Evolutionary conservation across 2,888 invertebrate species (phyloP), one percentile per base, ranked within the genome.

Genomic region (Heteromyza rotundicornis): DNA sequence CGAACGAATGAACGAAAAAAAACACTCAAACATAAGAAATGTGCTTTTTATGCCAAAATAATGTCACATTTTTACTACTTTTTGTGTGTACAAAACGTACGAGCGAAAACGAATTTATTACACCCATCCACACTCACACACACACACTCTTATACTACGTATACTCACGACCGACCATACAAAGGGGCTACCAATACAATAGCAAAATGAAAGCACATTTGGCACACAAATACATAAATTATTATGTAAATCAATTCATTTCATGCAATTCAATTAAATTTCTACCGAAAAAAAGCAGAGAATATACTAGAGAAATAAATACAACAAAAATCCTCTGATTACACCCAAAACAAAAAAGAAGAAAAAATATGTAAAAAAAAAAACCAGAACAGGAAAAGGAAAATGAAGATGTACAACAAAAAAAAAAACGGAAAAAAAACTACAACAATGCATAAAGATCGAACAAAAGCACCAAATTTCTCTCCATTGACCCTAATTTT

Each of bases 181-280:
- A 8, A 32, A 32, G 12, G n/a, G 12, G 5, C 32, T 32, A 32
- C 32, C 5, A 32, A 32, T n/a, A 12, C 32, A 49, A n/a, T n/a
- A n/a, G n/a, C n/a, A n/a, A n/a, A n/a, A 47, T 20, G 20, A 49
- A 32, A 57, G 59, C 27, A 64, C 59, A 56, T 52, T 55, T 61
- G 40, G 32, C 27, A 52, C 40, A 58, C 47, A 50, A 58, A 61
- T 64, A 64, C 59, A 65, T 69, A 68, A 66, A 68, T 69, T 68
- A 69, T 65, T 66, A 66, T 69, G 69, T 65, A 66, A 69, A 69
- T 67, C 62, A 59, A 65, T 66, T 66, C 66, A 64, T 67, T 58
- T 65, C 64, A 64, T 71, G 70, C 70, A 74, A 73, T 75, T 74
- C 72, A 75, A 75, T 74, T 75, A 73, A 72, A 72, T 68, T 70